Evolutionary conservation across 2,113 vertebrate genomes (phyloP).

Genomic region (Miniopterus natalensis): DNA sequence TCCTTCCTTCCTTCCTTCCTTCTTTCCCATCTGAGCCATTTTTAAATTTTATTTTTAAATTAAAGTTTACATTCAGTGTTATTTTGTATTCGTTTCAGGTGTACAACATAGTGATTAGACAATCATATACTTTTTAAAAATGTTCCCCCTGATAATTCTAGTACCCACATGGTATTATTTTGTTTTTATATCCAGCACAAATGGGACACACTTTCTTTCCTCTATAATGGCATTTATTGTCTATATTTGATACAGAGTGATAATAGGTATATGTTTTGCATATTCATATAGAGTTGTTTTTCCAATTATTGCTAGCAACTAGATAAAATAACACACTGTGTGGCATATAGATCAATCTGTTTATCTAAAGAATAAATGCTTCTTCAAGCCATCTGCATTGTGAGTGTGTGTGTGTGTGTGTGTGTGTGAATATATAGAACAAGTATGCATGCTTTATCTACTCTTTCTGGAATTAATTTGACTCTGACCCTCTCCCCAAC

Average conservation of each 20-base stretch:
- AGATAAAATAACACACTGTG: neutral
- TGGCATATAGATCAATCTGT: neutral
- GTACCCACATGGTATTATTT: neutral
- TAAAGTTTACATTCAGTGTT: no score
- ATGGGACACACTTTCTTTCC: neutral
- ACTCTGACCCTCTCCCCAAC: neutral
- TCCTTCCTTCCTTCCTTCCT: no score
- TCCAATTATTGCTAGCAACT: conserved; percentile 20
- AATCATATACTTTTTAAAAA: no score
- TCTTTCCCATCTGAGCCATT: no score
- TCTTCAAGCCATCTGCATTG: neutral
- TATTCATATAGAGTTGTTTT: neutral
- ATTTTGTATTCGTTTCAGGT: no score
- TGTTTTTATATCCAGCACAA: conserved; percentile 56
- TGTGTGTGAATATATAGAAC: neutral
- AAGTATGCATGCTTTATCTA: neutral
- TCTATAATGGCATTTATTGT: conserved; percentile 46
- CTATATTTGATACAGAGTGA: neutral
- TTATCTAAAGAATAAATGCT: conserved; percentile 19
- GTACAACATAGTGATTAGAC: no score
- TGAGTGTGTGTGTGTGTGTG: neutral
- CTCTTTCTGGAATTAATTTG: neutral
- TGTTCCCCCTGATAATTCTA: no score
- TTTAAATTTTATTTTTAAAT: no score
- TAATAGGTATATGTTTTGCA: conserved; percentile 27